Evolutionary conservation across 2,113 vertebrate genomes (phyloP), one percentile per base, ranked within the genome.

Genomic region (Eidolon helvum): DNA sequence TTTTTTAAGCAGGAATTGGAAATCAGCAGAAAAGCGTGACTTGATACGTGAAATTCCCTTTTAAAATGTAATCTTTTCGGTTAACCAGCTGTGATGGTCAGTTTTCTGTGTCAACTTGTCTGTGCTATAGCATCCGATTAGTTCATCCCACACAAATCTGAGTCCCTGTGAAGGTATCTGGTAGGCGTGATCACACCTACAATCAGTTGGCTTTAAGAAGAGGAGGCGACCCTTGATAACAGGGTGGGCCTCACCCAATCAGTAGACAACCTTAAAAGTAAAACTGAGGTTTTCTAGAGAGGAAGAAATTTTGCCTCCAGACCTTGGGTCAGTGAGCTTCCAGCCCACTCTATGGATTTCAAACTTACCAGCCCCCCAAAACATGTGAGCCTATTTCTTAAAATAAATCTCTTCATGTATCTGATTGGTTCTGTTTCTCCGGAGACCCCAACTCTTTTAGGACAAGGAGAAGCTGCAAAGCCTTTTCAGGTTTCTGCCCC

Each of bases 21-120:
- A 75, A 28, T 15, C 59, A 57, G 59, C 38, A 87, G 82, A 38
- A 35, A 43, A 16, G 10, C 35, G 45, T 38, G 15, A 43, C 50
- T 30, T 1, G 72, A 65, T 45, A 53, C 26, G 21, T n/a, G 72
- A 57, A 66, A 59, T 66, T 48, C 75, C 61, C 38, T 50, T 79
- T 45, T 38, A 35, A 69, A 69, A 93, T 59, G 22, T 26, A n/a
- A 2, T 35, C 22, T 80, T 80, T 53, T 28, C 75, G 14, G 48
- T 19, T 18, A n/a, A 30, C n/a, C 35, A 11, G 4, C 40, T 15
- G 7, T 0, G 4, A 22, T 11, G 43, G 43, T 30, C n/a, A 2
- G 79, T 3, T 11, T 72, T 61, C 66, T 5, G n/a, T 30, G 66
- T 84, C 8, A 2, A 9, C n/a, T 50, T 1, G 9, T 9, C 35